Base-by-base conservation (phyloP, 1,140 invertebrate genomes). In the Danaus melanippus region DNA sequence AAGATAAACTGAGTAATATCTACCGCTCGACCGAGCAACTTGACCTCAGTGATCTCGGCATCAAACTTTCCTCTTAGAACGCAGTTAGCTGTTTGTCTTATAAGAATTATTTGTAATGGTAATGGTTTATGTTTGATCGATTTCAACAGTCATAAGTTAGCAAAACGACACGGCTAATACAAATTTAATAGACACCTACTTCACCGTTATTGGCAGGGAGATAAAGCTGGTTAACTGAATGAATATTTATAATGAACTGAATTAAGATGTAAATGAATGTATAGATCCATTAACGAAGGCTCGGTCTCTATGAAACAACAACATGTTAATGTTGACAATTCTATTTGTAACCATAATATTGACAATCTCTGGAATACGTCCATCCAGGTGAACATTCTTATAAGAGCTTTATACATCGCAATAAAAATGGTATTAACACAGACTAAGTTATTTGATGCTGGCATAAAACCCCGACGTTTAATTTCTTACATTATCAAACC, bases 221-320 rank as follows among this genome's bases (percentile, higher is more conserved):
- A 80, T 80, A 76, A 77, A 71, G 67, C 63, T 67, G 60, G 51
- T 62, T 50, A 60, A 32, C 58, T 62, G 58, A 67, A 84, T 82
- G 72, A 84, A 82, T 79, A 81, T 81, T 78, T 75, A 81, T 81
- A 76, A 69, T 72, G 58, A 46, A 58, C 61, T 62, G 60, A 72
- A 84, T 83, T 81, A 73, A 81, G 72, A 84, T 83, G 81, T 81
- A 76, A 80, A 83, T 83, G 74, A 79, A 78, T 76, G 74, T 79
- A 74, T 74, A 74, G 74, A 65, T 71, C 71, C 70, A 80, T 83
- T 83, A 79, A 79, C 66, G 69, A 67, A 73, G 69, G 60, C 66
- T 66, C 67, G 59, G 59, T 72, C 71, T 68, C 66, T 64, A 74
- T 77, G 76, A 66, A 69, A 58, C 62, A 50, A 70, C 66, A 64